Conservation (phyloP, 2,113 vertebrate genomes). For the Zosterops hypoxanthus region DNA sequence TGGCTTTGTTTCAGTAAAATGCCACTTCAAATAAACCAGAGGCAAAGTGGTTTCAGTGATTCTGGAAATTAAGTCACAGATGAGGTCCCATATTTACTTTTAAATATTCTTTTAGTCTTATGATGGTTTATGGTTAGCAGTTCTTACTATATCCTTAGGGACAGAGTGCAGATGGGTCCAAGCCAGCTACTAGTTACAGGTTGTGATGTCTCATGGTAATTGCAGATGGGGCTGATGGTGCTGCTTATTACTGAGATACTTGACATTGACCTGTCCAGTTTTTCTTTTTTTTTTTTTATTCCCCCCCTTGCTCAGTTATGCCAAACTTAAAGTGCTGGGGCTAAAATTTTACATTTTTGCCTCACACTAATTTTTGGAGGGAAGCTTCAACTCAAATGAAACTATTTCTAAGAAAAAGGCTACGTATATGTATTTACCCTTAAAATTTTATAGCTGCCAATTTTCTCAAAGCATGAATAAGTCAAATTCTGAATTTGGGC, state of each 20-base stretch:
- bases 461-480: background rate
- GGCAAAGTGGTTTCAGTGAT: background rate
- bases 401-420: background rate
- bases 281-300: too few relatives aligned
- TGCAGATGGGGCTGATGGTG: background rate
- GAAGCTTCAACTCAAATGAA: background rate
- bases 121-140: background rate
- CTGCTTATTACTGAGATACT: background rate
- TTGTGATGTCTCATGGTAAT: background rate
- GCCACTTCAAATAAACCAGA: background rate
- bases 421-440: accelerated
- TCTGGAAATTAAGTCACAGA: background rate
- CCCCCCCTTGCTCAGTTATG: accelerated
- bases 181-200: background rate
- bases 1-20: background rate
- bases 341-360: background rate
- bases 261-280: background rate
- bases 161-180: background rate
- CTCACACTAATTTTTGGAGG: background rate
- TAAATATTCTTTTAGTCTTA: background rate
- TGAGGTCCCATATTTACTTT: background rate
- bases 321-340: background rate
- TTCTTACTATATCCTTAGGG: background rate
- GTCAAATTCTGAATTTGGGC: background rate
- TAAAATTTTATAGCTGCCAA: background rate